A percentile compares a stretch with the other conserved stretches of the same genome.
These are phyloP conservation scores for Phoebastria nigripes DNA, from an alignment of 2,797 vertebrate genomes.

Conservation along the genomic window DNA sequence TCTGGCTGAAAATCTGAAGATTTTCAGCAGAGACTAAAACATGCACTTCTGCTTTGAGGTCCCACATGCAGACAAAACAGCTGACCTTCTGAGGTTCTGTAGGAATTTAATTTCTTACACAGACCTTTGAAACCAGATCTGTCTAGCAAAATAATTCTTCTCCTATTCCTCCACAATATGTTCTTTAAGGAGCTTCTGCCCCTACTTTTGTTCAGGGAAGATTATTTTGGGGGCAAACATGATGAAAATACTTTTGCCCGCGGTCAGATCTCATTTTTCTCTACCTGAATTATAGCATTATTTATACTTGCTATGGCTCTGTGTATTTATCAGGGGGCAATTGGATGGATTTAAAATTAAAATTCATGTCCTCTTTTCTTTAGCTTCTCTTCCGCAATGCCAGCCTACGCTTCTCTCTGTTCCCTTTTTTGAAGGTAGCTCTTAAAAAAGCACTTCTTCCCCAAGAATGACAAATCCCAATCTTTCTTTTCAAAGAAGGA, in stretches of 20 bases:
- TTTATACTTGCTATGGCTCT: not conserved
- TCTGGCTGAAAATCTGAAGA: constrained; percentile 14
- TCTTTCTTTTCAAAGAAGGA: not conserved
- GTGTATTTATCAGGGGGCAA: not conserved
- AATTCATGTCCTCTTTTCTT: not conserved
- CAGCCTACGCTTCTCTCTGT: not conserved
- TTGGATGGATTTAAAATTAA: not conserved
- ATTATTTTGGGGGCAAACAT: not conserved
- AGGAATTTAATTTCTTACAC: constrained; percentile 5
- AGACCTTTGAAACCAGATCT: constrained; percentile 19
- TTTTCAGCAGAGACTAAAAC: not conserved
- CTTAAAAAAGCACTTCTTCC: not conserved
- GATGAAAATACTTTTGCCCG: not conserved
- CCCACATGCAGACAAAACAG: not conserved
- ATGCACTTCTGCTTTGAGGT: not conserved
- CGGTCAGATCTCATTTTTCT: not conserved
- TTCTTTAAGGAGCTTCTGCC: not conserved
- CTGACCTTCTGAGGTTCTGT: not conserved
- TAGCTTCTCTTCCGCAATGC: not conserved
- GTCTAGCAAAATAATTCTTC: not conserved
- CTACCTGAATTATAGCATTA: not conserved
- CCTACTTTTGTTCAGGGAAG: not conserved
- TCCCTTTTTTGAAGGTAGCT: not conserved
- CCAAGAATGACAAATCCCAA: not conserved
- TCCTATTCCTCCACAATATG: not conserved